Evolutionary conservation across 2,113 vertebrate species (phyloP), one percentile per base, ranked within the genome.

Genomic region (Lichenostomus cassidix): DNA sequence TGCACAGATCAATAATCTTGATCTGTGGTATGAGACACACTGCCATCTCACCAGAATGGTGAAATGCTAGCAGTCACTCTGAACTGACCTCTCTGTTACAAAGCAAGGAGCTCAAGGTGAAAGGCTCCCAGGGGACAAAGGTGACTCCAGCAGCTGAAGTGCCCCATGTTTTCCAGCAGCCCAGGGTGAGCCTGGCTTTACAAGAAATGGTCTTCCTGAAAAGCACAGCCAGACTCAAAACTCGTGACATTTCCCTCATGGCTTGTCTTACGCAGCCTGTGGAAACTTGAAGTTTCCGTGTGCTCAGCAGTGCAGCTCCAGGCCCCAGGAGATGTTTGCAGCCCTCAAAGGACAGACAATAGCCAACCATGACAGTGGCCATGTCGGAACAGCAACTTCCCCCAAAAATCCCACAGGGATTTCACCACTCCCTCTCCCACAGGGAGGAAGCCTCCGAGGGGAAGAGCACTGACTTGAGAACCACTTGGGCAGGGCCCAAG

Each of bases 291-390:
- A 81, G 50, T 89, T 92, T 94, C 89, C 1, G 1, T 0, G 0
- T 79, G 70, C 81, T 95, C 92, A 92, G 91, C 91, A 91, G 46
- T 11, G 37, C 62, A n/a, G 31, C 28, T 68, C 62, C 0, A 0
- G n/a, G 50, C 49, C 53, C 65, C 53, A 60, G 58, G 60, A 94
- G 81, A 64, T 49, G 64, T 89, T 82, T 70, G 44, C 62, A 87
- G 74, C n/a, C 58, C 70, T 71, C 74, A 19, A 41, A 92, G 62
- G 67, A 69, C 21, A 56, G 1, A 11, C 74, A 94, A 19, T 7
- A 85, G 55, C 4, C 87, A 87, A 76, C 47, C 18, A 53, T 0
- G 9, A 46, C 47, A 56, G 75, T 39, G 39, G 39, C 10, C 39
- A 39, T 39, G 39, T 39, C 0, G 0, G 75, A 89, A 68, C 3